phyloP scores from a whole-genome alignment of 2,113 vertebrate genomes.

The Python bivittatus region DNA sequence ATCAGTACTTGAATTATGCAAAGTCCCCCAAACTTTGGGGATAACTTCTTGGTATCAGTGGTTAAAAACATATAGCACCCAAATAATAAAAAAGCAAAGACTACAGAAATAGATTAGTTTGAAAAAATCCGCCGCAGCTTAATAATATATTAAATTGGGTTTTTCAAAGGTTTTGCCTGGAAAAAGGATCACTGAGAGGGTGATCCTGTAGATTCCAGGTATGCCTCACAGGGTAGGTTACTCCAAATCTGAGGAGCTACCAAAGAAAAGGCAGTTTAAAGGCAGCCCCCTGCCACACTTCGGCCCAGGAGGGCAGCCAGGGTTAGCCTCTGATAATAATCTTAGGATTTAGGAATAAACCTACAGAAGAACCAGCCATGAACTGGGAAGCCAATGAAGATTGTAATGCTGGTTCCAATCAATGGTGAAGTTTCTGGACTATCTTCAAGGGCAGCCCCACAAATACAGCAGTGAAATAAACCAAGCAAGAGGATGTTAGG shows the following conservation, averaged over 20 bases:
- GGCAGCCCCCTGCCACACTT: background rate
- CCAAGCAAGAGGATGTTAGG: no score
- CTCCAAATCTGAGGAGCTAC: background rate
- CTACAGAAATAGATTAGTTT: background rate
- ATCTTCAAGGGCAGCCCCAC: background rate
- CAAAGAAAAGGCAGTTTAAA: background rate
- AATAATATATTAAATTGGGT: background rate
- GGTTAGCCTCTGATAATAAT: background rate
- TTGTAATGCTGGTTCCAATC: background rate
- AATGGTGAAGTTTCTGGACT: background rate
- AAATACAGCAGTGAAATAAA: background rate
- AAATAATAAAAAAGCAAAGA: background rate
- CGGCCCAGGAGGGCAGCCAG: background rate
- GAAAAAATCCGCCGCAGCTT: background rate
- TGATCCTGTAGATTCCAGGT: background rate
- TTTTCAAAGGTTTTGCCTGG: background rate
- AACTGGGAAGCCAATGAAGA: background rate
- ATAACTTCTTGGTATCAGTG: background rate
- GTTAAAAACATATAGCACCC: background rate
- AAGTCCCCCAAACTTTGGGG: background rate
- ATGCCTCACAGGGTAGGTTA: background rate
- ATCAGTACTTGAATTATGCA: background rate
- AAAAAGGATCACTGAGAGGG: background rate
- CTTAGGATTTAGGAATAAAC: background rate
- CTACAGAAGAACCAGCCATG: background rate